Evolutionary conservation across 2,113 vertebrate species (phyloP).

Genomic region (Pipra filicauda): DNA sequence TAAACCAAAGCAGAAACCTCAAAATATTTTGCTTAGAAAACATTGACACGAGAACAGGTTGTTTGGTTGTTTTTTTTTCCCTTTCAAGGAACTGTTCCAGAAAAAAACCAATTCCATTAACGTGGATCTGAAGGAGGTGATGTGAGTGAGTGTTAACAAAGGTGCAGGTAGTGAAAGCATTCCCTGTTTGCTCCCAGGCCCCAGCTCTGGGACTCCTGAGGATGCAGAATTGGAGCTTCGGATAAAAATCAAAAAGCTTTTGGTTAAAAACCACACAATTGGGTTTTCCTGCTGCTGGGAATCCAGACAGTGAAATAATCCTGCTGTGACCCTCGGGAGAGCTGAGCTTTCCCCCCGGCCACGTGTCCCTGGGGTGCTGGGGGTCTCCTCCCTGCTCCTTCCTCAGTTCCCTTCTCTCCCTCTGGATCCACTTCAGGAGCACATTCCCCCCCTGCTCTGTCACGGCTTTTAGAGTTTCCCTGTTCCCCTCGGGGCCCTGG

Average conservation of each 20-base stretch:
- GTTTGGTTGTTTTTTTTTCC: not conserved
- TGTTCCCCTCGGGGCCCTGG: not conserved
- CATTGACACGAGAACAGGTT: not conserved
- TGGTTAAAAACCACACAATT: no score
- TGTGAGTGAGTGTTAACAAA: not conserved
- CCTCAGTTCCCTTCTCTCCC: not conserved
- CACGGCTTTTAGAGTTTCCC: not conserved
- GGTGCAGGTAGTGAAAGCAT: not conserved
- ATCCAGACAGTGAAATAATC: not conserved
- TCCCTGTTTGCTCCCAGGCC: not conserved
- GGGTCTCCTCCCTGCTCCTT: not conserved
- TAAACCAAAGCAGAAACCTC: not conserved
- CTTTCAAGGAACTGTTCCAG: not conserved
- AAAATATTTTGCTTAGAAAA: slow-evolving; percentile 30
- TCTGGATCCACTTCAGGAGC: not conserved
- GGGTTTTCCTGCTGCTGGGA: not conserved
- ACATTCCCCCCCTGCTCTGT: not conserved
- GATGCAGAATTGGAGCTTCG: not conserved
- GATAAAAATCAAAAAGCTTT: not conserved
- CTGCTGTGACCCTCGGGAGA: rapidly evolving
- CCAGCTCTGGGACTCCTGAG: not conserved
- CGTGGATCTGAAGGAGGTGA: not conserved
- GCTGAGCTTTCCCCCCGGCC: rapidly evolving
- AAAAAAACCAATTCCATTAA: not conserved
- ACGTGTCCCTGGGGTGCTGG: not conserved